These are phyloP conservation scores for Palythoa caribaeorum DNA, from an alignment of 92 coral and sea anemone genomes.

Conservation along the genomic window DNA sequence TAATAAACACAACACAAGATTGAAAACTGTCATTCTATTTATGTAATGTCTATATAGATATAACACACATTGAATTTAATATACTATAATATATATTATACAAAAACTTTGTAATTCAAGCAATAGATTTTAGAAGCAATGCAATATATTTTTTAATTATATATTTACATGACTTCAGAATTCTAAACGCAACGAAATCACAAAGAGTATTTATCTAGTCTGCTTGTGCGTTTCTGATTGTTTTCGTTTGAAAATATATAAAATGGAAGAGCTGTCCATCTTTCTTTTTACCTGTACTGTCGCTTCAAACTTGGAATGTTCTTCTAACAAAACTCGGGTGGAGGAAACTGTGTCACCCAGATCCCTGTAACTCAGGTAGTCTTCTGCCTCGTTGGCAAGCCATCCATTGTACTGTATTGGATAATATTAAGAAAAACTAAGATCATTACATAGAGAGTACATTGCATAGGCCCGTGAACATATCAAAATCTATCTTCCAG, in stretches of 20 bases:
- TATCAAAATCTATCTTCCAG: too few relatives aligned
- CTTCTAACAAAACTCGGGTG: constrained; percentile 84
- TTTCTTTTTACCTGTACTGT: constrained; percentile 71
- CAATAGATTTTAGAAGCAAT: background rate
- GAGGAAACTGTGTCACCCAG: constrained; percentile 87
- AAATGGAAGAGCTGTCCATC: background rate
- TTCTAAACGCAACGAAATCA: background rate
- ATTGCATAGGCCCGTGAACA: too few relatives aligned
- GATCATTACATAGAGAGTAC: too few relatives aligned
- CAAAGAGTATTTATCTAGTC: too few relatives aligned
- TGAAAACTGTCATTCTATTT: too few relatives aligned
- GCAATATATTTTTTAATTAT: background rate
- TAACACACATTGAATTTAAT: too few relatives aligned
- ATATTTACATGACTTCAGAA: background rate
- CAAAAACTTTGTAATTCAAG: too few relatives aligned
- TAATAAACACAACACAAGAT: too few relatives aligned
- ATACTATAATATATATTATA: too few relatives aligned
- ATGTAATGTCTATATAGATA: too few relatives aligned
- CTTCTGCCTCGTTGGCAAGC: constrained; percentile 94
- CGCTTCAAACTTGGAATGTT: constrained; percentile 87
- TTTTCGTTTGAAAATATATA: too few relatives aligned
- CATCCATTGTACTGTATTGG: constrained; percentile 79
- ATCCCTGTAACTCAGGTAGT: constrained; percentile 83
- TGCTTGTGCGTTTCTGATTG: too few relatives aligned
- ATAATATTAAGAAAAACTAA: background rate